Conservation (phyloP, 92 coral and sea anemone genomes). For the Virgularia gustaviana region DNA sequence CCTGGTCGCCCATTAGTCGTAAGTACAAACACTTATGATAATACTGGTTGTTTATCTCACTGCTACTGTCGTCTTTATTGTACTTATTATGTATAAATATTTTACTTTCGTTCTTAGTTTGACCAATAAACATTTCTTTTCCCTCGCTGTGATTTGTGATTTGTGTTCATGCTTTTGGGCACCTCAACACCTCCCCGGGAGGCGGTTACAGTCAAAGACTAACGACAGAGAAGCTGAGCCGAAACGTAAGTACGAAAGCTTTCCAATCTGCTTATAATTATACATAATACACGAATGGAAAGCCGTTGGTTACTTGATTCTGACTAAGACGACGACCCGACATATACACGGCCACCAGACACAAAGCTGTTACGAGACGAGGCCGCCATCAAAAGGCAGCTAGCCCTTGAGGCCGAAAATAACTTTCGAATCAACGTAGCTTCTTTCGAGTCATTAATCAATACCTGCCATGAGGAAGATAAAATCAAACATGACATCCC, state of each 20-base stretch:
- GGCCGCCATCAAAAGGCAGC: background rate
- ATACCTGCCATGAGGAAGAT: background rate
- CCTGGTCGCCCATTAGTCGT: background rate
- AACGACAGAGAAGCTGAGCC: background rate
- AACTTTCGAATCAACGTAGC: slow-evolving; percentile 11
- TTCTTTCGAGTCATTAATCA: background rate
- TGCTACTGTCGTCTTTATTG: background rate
- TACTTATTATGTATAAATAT: background rate
- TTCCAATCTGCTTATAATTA: background rate
- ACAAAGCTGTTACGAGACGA: too few relatives aligned
- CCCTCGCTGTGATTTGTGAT: too few relatives aligned
- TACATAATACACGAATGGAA: background rate
- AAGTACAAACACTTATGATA: background rate
- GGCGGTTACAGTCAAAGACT: slow-evolving; percentile 11
- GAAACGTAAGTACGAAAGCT: background rate
- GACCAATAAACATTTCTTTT: too few relatives aligned
- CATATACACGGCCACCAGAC: too few relatives aligned
- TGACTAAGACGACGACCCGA: too few relatives aligned
- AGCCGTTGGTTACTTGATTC: background rate
- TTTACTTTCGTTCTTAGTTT: too few relatives aligned
- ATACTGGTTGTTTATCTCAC: background rate
- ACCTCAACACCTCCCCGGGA: too few relatives aligned
- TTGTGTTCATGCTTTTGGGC: too few relatives aligned
- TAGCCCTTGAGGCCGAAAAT: slow-evolving; percentile 14
- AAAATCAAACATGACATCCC: slow-evolving; percentile 17